These are phyloP conservation scores for Hanleya hanleyi DNA, from an alignment of 2,888 invertebrate genomes.

Conservation along the genomic window DNA sequence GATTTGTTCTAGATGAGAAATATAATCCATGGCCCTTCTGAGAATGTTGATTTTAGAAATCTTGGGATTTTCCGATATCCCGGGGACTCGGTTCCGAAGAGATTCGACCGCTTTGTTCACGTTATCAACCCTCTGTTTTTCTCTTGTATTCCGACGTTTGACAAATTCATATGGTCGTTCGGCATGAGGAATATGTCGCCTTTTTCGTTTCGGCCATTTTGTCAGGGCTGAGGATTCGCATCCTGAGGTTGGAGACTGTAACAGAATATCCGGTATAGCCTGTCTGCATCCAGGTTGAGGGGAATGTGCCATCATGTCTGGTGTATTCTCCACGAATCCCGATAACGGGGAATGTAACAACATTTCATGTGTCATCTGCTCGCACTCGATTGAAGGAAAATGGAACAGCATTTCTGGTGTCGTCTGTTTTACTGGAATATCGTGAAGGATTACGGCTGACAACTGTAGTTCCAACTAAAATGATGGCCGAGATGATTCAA, in stretches of 20 bases:
- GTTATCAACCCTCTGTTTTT: not conserved
- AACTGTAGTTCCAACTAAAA: too few relatives aligned
- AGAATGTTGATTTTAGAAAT: not conserved
- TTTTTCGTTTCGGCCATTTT: not conserved
- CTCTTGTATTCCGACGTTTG: not conserved
- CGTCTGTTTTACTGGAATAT: too few relatives aligned
- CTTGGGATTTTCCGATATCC: not conserved
- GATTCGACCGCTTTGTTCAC: not conserved
- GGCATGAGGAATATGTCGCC: not conserved
- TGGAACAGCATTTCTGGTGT: too few relatives aligned
- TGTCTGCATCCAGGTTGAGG: too few relatives aligned
- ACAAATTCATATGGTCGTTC: not conserved
- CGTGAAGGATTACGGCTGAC: too few relatives aligned
- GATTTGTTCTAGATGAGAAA: not conserved
- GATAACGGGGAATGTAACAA: too few relatives aligned
- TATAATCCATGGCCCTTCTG: not conserved
- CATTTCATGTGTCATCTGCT: too few relatives aligned
- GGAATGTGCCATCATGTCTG: too few relatives aligned
- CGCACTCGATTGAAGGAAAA: too few relatives aligned
- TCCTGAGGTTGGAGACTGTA: not conserved
- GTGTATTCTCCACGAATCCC: too few relatives aligned
- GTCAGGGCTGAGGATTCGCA: not conserved
- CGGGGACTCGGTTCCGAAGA: not conserved
- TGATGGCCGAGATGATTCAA: too few relatives aligned
- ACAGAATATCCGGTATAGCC: too few relatives aligned